A percentile compares a stretch with the other conserved stretches of the same genome.
phyloP scores from a whole-genome alignment of 2,113 vertebrate genomes.

The Xiphias gladius region DNA sequence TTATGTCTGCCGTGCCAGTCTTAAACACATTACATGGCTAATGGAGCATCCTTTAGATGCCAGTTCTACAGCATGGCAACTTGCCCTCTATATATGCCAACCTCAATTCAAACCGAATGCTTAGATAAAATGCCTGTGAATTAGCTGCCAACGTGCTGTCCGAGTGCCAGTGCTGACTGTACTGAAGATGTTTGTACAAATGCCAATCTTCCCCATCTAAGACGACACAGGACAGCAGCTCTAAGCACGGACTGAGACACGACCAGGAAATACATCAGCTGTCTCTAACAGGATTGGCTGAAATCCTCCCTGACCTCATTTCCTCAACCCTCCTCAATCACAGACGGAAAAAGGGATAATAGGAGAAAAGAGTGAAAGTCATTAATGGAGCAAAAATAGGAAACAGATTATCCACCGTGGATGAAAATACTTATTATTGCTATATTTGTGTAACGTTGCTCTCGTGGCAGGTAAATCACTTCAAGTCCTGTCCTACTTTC shows the following conservation, averaged over 20 bases:
- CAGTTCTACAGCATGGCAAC: conserved; percentile 52
- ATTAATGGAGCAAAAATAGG: conserved; percentile 4
- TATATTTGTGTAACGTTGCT: not conserved
- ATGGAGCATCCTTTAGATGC: conserved; percentile 29
- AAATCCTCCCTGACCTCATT: conserved; percentile 71
- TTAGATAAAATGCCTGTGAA: conserved; percentile 37
- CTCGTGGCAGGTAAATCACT: not conserved
- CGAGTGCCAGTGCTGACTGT: conserved; percentile 37
- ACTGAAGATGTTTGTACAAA: conserved; percentile 11
- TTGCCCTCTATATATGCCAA: conserved; percentile 37
- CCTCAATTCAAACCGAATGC: conserved; percentile 28
- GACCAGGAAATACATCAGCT: conserved; percentile 64
- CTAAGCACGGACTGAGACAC: conserved; percentile 31
- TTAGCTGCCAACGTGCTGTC: conserved; percentile 30
- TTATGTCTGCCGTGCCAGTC: conserved; percentile 11
- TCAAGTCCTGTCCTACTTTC: not conserved
- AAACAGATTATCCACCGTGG: not conserved
- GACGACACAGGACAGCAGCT: conserved; percentile 24
- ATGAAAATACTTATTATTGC: not conserved
- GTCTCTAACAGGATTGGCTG: conserved; percentile 59
- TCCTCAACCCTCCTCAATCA: conserved; percentile 50
- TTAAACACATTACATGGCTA: conserved; percentile 40
- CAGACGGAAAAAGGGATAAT: not conserved
- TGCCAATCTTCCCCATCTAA: conserved; percentile 33
- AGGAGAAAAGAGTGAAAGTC: conserved; percentile 24